phyloP scores from a whole-genome alignment of 2,888 invertebrate genomes.

The Eilema depressum region DNA sequence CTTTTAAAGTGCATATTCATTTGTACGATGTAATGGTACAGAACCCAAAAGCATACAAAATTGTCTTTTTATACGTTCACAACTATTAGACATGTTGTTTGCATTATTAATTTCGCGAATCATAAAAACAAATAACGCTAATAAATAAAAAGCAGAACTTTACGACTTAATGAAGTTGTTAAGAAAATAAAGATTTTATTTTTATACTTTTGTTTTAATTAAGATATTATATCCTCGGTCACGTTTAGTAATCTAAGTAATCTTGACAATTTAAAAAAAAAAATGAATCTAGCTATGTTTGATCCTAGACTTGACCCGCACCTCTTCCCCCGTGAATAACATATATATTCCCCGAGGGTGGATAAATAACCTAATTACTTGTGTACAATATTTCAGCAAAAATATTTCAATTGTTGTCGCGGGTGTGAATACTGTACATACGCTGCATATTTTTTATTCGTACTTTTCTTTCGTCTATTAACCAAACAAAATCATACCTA shows the following conservation, averaged over 20 bases:
- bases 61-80: neutral
- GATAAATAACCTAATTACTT: too few species aligned
- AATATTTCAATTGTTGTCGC: too few species aligned
- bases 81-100: neutral
- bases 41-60: neutral
- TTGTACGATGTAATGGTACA: neutral
- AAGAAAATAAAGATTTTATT: neutral
- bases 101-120: neutral
- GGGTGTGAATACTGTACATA: too few species aligned
- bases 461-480: too few species aligned
- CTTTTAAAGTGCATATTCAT: neutral
- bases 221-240: neutral
- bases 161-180: conserved; percentile 5
- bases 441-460: too few species aligned
- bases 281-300: neutral
- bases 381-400: too few species aligned
- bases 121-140: neutral
- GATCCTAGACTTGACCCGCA: neutral
- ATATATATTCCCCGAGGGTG: too few species aligned
- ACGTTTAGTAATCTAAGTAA: neutral
- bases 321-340: neutral
- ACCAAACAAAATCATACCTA: neutral
- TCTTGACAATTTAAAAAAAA: too few species aligned
- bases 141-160: neutral
- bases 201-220: neutral